Percentiles rank a stretch among this genome's conserved stretches.
These are phyloP conservation scores for Sardinella longiceps DNA, from an alignment of 2,797 vertebrate genomes.

Conservation along the genomic window DNA sequence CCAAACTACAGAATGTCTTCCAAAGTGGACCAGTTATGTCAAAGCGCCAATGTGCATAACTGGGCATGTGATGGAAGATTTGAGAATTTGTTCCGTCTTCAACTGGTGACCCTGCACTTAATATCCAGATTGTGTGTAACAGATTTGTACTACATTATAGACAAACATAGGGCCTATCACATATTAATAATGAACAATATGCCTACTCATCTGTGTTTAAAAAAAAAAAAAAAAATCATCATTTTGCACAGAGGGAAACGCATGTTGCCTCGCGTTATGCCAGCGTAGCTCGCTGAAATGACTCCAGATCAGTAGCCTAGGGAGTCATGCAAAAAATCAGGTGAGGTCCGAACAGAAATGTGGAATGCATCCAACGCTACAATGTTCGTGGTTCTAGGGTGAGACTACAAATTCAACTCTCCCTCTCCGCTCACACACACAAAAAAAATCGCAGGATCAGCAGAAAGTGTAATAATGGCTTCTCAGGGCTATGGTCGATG, in stretches of 20 bases:
- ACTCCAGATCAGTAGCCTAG: too few relatives aligned
- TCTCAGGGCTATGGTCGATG: background rate
- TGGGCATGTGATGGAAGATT: background rate
- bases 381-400: too few relatives aligned
- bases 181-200: too few relatives aligned
- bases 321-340: background rate
- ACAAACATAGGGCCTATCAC: too few relatives aligned
- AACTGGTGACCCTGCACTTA: background rate
- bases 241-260: background rate
- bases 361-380: too few relatives aligned
- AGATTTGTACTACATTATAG: too few relatives aligned
- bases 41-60: conserved; percentile 19
- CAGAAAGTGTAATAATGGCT: background rate
- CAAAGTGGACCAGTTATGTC: conserved; percentile 2
- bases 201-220: too few relatives aligned
- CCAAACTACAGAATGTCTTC: conserved; percentile 6
- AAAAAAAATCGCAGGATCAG: background rate
- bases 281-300: too few relatives aligned
- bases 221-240: background rate
- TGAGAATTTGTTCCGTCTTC: background rate
- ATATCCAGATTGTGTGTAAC: background rate
- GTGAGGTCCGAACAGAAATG: background rate
- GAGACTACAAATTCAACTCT: background rate
- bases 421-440: background rate
- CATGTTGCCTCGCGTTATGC: background rate